Base-by-base conservation (phyloP, 2,797 vertebrate species). In the Urosaurus nigricauda region DNA sequence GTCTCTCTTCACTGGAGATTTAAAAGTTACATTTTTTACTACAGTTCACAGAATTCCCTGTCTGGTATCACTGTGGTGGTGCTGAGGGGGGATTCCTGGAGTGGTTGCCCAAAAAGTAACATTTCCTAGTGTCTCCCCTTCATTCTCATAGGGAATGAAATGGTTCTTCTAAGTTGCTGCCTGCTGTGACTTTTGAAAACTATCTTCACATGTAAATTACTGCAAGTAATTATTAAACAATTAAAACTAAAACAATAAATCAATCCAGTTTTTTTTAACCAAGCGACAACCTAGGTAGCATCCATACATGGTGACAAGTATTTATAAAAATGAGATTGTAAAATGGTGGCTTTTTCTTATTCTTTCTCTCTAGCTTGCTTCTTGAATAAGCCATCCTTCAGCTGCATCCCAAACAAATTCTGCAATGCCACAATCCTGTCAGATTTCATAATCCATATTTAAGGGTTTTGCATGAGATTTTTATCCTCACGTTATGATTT, bases 311-410 rank as follows among this genome's bases (percentile, higher is more conserved):
- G 43, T 24, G n/a, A 53, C 1, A 68, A 13, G 13, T 14, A 53
- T 37, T n/a, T n/a, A n/a, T 35, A 24, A n/a, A 37, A 21, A 35
- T 40, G 47, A 47, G 51, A 74, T 29, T 37, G 19, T 12, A 60
- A 58, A 47, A 43, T 2, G 5, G 14, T 58, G 17, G 24, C 14
- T 17, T 56, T 83, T 83, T 29, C 3, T 8, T n/a, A 5, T 37
- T 73, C 37, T 91, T 85, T 56, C 70, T 24, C 4, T 24, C 47
- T 2, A 40, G 24, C 32, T n/a, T n/a, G 12, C 35, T 53, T 35
- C n/a, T 35, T 56, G 47, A 21, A 73, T 37, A 47, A 92, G 26
- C 58, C 73, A 78, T 40, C 43, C 93, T 82, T 86, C 51, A 26
- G 51, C 32, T 58, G 47, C 8, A 87, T 40, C 51, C 19, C 37